A percentile compares a stretch with the other conserved stretches of the same genome.
These are phyloP conservation scores for Eunapius fragilis DNA, from an alignment of 37 sponge, comb jelly and placozoan species.

Conservation along the genomic window DNA sequence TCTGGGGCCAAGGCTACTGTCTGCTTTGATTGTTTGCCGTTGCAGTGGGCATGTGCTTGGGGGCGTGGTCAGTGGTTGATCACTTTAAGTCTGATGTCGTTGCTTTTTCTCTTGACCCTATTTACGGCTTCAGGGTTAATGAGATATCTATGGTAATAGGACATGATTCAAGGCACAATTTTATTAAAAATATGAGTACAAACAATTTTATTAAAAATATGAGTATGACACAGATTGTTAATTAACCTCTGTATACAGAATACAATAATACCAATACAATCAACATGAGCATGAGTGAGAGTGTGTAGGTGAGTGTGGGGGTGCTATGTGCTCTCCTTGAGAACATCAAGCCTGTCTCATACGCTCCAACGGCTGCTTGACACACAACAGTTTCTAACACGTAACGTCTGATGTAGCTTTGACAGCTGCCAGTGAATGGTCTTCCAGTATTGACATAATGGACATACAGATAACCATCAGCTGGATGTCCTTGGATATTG, in stretches of 20 bases:
- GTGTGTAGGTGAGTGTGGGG: neutral
- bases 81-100: too few relatives aligned
- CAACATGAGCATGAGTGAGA: neutral
- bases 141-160: too few relatives aligned
- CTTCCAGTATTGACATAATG: conserved; percentile 28
- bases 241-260: neutral
- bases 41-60: too few relatives aligned
- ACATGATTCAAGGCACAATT: too few relatives aligned
- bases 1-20: too few relatives aligned
- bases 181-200: too few relatives aligned
- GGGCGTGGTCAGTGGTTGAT: too few relatives aligned
- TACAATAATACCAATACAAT: neutral
- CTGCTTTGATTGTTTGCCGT: too few relatives aligned
- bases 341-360: neutral
- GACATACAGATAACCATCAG: conserved; percentile 32
- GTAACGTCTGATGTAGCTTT: neutral
- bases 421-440: conserved; percentile 5
- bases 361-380: neutral
- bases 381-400: neutral
- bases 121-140: too few relatives aligned
- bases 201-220: neutral
- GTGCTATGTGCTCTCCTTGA: neutral
- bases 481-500: neutral
- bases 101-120: too few relatives aligned
- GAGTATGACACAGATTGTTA: neutral